Evolutionary conservation across 2,888 invertebrate species (phyloP), one percentile per base, ranked within the genome.

Genomic region (Brenthis ino): DNA sequence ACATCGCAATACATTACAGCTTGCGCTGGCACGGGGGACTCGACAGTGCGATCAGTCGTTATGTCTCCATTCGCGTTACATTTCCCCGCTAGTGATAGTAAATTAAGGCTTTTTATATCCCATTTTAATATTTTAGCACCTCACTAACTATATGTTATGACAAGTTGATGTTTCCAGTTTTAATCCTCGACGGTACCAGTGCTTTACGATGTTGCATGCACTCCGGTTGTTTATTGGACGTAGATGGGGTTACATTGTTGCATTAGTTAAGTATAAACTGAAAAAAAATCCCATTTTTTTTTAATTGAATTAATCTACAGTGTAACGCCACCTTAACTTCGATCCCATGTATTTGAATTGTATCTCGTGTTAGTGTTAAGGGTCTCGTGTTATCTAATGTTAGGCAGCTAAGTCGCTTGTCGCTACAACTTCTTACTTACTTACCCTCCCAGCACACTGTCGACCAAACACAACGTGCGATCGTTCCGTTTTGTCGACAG

Each of bases 311-410:
- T 51, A 37, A 13, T 51, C 33, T 50, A 37, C 20, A 53, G 37
- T 53, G 20, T 47, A 56, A 54, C 60, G 63, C 57, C 53, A 14
- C 37, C 65, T 48, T 37, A 37, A 58, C 48, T 69, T 68, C 72
- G 69, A 65, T 64, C 64, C 58, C 60, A 64, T 58, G 65, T 72
- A 72, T 75, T 71, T 75, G 67, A 69, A 81, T 82, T 79, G 81
- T 87, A 85, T 87, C 80, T 83, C 87, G 85, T 87, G 84, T 82
- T 82, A 90, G 88, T 84, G 77, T 81, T 91, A 91, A 90, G 89
- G 87, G 83, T 88, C 82, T 87, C 88, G 88, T 90, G 92, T 92
- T 92, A 89, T 86, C 88, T 91, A 91, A 85, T 91, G 82, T 86
- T 90, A 91, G 87, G 85, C 86, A 86, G 86, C 84, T 89, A 85